A percentile compares a stretch with the other conserved stretches of the same genome.
Evolutionary conservation across 2,888 invertebrate species (phyloP).

Genomic region (Nipponacmea schrenckii): DNA sequence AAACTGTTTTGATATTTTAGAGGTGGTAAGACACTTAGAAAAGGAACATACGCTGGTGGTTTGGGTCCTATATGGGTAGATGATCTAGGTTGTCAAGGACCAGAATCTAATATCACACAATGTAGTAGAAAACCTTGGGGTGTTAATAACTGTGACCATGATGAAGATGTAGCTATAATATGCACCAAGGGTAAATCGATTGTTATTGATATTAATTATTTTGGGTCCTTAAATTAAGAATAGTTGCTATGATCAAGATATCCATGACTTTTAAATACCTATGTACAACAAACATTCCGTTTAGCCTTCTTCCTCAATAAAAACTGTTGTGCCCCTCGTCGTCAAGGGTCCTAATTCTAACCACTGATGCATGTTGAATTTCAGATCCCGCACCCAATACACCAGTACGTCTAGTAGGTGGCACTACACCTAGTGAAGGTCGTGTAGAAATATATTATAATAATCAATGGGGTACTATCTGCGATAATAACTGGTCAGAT

Average conservation of each 20-base stretch:
- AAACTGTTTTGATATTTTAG: background rate
- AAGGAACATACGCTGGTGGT: background rate
- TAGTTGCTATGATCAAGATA: no score
- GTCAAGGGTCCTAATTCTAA: no score
- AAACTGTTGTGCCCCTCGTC: no score
- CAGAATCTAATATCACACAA: conserved; percentile 18
- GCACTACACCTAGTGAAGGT: conserved; percentile 30
- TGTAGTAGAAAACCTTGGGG: conserved; percentile 29
- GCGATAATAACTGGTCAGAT: conserved; percentile 50
- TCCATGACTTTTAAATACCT: no score
- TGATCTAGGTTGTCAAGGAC: conserved; percentile 31
- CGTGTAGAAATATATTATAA: conserved; percentile 69
- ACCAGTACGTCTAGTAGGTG: conserved; percentile 37
- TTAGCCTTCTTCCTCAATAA: no score
- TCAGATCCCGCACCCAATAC: conserved; percentile 21
- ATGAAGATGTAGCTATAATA: conserved; percentile 34
- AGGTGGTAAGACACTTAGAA: background rate
- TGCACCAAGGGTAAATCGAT: conserved; percentile 21
- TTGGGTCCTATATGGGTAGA: conserved; percentile 29
- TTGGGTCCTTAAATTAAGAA: no score
- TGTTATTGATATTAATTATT: background rate
- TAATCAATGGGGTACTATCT: conserved; percentile 67
- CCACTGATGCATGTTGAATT: background rate
- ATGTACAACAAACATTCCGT: no score
- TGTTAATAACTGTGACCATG: conserved; percentile 32